Evolutionary conservation across 1,140 invertebrate genomes (phyloP).

Genomic region (Magallana angulata): DNA sequence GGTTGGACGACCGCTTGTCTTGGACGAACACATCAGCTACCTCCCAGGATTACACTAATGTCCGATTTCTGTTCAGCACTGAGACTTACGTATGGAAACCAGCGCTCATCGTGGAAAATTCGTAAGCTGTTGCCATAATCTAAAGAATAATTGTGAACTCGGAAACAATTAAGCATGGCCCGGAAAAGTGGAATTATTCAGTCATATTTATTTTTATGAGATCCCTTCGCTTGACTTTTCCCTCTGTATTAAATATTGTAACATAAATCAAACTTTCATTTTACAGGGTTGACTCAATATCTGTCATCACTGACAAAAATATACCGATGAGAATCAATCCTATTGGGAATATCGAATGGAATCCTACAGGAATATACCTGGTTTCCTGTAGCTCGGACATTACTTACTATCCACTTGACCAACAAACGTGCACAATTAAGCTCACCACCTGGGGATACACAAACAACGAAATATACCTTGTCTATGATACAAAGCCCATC

Average conservation of each 20-base stretch:
- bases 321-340: slow-evolving; percentile 47
- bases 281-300: slow-evolving; percentile 16
- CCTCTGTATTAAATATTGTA: too few species aligned
- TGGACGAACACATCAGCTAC: slow-evolving; percentile 42
- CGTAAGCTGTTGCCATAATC: slow-evolving; percentile 37
- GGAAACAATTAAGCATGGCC: too few species aligned
- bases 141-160: too few species aligned
- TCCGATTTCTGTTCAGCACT: slow-evolving; percentile 53
- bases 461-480: slow-evolving; percentile 17
- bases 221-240: too few species aligned
- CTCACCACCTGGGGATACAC: slow-evolving; percentile 54
- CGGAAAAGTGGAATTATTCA: too few species aligned
- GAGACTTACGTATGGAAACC: slow-evolving; percentile 57
- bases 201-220: too few species aligned
- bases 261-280: neutral
- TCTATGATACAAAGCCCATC: slow-evolving; percentile 3
- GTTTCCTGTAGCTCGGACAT: slow-evolving; percentile 52
- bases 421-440: slow-evolving; percentile 37
- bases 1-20: slow-evolving; percentile 38
- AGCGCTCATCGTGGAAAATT: slow-evolving; percentile 57
- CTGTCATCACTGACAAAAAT: slow-evolving; percentile 42
- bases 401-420: slow-evolving; percentile 49
- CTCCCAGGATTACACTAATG: slow-evolving; percentile 43
- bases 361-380: slow-evolving; percentile 44
- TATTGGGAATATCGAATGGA: slow-evolving; percentile 24